A percentile compares a stretch with the other conserved stretches of the same genome.
Evolutionary conservation across 2,888 invertebrate genomes (phyloP).

Genomic region (Macaria liturata): DNA sequence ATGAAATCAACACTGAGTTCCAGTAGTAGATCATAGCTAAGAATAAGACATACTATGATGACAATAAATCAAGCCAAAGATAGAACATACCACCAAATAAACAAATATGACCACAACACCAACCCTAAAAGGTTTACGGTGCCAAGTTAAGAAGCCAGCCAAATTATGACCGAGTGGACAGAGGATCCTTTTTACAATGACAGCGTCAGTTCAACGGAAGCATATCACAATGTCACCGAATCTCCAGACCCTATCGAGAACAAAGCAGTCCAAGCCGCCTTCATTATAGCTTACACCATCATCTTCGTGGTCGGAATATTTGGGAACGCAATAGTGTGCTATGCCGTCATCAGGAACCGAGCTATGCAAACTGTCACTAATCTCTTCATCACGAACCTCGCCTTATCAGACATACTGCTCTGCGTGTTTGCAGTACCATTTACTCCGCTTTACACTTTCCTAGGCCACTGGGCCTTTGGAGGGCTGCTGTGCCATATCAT

Average conservation of each 20-base stretch:
- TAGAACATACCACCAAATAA: slow-evolving; percentile 36
- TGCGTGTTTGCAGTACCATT: slow-evolving; percentile 94
- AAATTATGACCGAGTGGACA: slow-evolving; percentile 71
- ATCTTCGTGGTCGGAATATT: slow-evolving; percentile 92
- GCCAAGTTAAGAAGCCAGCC: slow-evolving; percentile 57
- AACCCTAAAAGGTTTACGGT: slow-evolving; percentile 68
- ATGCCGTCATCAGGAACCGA: slow-evolving; percentile 92
- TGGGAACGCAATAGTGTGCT: slow-evolving; percentile 93
- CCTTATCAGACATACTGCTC: slow-evolving; percentile 93
- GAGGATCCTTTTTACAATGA: slow-evolving; percentile 53
- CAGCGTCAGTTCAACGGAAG: slow-evolving; percentile 45
- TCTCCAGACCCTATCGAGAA: slow-evolving; percentile 84
- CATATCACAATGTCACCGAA: slow-evolving; percentile 46
- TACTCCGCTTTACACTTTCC: slow-evolving; percentile 93
- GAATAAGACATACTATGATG: slow-evolving; percentile 48
- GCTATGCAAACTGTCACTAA: slow-evolving; percentile 97
- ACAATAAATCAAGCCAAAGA: slow-evolving; percentile 35
- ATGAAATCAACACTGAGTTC: slow-evolving; percentile 4
- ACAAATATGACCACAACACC: slow-evolving; percentile 54
- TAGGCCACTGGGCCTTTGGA: slow-evolving; percentile 94
- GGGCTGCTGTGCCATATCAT: slow-evolving; percentile 92
- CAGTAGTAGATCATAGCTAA: slow-evolving; percentile 4
- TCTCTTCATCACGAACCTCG: slow-evolving; percentile 95
- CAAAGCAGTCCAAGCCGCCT: slow-evolving; percentile 87
- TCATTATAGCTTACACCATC: slow-evolving; percentile 88